phyloP scores from a whole-genome alignment of 2,888 invertebrate genomes.

The Amorpha juglandis region DNA sequence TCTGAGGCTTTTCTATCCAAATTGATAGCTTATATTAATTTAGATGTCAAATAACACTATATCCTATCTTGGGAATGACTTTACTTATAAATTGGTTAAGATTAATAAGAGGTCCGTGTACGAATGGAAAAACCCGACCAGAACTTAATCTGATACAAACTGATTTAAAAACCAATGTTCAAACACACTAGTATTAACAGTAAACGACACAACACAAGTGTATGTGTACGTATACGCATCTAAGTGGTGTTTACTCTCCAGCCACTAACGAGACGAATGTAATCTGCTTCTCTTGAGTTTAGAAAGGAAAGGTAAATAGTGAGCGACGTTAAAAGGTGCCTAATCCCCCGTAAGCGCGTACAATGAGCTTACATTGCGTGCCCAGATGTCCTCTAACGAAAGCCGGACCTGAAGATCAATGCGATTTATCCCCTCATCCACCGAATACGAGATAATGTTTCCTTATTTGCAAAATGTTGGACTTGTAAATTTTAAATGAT shows the following conservation, averaged over 20 bases:
- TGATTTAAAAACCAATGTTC: background rate
- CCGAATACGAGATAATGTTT: constrained; percentile 60
- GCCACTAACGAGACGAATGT: constrained; percentile 55
- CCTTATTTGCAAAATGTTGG: constrained; percentile 53
- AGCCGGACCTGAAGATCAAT: constrained; percentile 71
- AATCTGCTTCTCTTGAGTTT: constrained; percentile 53
- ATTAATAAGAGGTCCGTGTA: background rate
- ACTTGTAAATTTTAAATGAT: constrained; percentile 46
- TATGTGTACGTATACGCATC: constrained; percentile 32
- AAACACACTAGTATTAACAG: background rate
- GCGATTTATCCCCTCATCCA: constrained; percentile 63
- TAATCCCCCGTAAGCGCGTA: constrained; percentile 72
- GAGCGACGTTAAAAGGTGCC: constrained; percentile 75
- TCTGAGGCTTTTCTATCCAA: too few species aligned
- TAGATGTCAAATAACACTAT: too few species aligned
- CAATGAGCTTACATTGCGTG: constrained; percentile 73
- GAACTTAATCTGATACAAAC: background rate
- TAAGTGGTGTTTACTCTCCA: constrained; percentile 50
- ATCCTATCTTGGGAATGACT: too few species aligned
- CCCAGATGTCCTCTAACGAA: constrained; percentile 70
- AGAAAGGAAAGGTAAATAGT: constrained; percentile 72
- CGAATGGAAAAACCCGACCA: background rate
- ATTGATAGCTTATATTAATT: too few species aligned
- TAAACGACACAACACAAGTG: constrained; percentile 1
- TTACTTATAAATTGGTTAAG: background rate